Evolutionary conservation across 2,888 invertebrate species (phyloP), one percentile per base, ranked within the genome.

Genomic region (Iselma pallidipennis): DNA sequence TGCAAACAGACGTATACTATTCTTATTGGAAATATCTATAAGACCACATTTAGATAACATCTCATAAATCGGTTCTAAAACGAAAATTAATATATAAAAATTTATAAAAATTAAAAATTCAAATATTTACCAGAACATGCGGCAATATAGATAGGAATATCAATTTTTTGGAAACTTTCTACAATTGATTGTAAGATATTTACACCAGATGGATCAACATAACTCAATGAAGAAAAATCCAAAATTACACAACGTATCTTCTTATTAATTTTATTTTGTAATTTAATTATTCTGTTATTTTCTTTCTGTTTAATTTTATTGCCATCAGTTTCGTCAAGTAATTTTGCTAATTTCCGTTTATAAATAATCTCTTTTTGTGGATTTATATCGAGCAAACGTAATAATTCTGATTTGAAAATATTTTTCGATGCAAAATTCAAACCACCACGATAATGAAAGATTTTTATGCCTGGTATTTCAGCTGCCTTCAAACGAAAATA

Each of bases 371-470:
- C 80, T 55, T 82, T 81, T 48, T 81, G 82, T 1, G 84, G 84
- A 61, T 84, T 78, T 12, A 87, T 74, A 4, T 83, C 83, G 1
- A 87, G 79, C 16, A 83, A 76, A 28, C 80, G 79, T 72, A 85
- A 84, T 6, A 89, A 74, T 50, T 83, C 83, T 1, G 82, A 78
- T 66, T 84, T 86, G 70, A 88, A 88, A 66, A 84, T 83, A 60
- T 82, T 82, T 49, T 83, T 82, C 6, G 88, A 88, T 1, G 88
- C 88, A 77, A 90, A 90, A 77, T 89, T 89, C 5, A 90, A 79
- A 7, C 86, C 86, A 1, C 90, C 90, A 54, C 84, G 82, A 68
- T 89, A 90, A 67, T 88, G 89, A 76, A 89, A 86, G 58, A 91
- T 89, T 76, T 88, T 88, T 1, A 89, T 83, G 42, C 87, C 86